phyloP scores from a whole-genome alignment of 1,140 invertebrate genomes.

The Lethocerus indicus region DNA sequence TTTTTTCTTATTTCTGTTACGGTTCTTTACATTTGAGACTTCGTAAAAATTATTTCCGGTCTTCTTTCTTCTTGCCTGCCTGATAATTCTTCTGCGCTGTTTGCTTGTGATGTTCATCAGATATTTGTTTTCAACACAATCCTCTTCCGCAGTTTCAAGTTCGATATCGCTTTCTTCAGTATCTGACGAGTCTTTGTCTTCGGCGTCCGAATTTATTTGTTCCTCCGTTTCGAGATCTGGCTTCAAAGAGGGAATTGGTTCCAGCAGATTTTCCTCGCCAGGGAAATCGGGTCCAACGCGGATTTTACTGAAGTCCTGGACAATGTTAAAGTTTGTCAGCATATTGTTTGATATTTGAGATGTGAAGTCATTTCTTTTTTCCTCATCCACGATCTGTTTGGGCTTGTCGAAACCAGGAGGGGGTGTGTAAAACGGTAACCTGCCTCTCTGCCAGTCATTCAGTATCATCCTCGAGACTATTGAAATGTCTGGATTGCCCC shows the following conservation, averaged over 20 bases:
- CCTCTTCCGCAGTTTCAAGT: conserved; percentile 15
- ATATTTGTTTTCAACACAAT: conserved; percentile 24
- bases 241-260: conserved; percentile 19
- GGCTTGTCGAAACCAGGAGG: conserved; percentile 62
- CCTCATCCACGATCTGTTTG: conserved; percentile 13
- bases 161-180: conserved; percentile 21
- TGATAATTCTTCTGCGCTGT: conserved; percentile 53
- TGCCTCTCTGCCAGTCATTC: conserved; percentile 98
- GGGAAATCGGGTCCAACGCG: conserved; percentile 51
- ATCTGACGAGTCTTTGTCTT: conserved; percentile 21
- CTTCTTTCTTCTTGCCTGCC: conserved; percentile 62
- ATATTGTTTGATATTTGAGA: conserved; percentile 6
- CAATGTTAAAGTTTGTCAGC: conserved; percentile 32
- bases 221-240: conserved; percentile 19
- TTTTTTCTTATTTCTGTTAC: conserved; percentile 25
- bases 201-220: conserved; percentile 19
- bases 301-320: conserved; percentile 70
- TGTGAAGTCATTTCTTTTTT: conserved; percentile 8
- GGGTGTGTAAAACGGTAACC: conserved; percentile 83
- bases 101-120: conserved; percentile 43
- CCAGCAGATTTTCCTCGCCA: conserved; percentile 38
- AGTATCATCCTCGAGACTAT: conserved; percentile 87
- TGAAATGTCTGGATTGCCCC: conserved; percentile 84
- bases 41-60: conserved; percentile 89
- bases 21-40: conserved; percentile 83